Conservation (phyloP, 2,888 invertebrate genomes). For the Torymus auratus region DNA sequence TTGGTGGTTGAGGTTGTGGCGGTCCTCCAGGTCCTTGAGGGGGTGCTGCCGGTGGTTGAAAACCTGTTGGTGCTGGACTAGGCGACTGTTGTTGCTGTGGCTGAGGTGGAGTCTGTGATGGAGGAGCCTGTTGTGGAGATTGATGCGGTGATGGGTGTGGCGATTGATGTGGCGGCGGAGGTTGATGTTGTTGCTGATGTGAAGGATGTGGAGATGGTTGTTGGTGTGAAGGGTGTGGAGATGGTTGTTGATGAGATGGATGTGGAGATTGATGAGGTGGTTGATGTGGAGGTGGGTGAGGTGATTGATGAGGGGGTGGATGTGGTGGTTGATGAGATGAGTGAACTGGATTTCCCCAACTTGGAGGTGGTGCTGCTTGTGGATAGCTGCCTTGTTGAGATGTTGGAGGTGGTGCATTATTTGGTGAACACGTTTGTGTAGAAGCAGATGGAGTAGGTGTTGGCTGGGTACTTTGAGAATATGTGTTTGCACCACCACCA, state of each 20-base stretch:
- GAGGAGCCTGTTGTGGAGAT: slow-evolving; percentile 67
- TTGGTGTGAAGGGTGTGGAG: slow-evolving; percentile 75
- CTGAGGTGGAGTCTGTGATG: slow-evolving; percentile 67
- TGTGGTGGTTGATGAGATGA: slow-evolving; percentile 74
- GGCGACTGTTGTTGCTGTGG: slow-evolving; percentile 75
- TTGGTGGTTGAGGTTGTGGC: slow-evolving; percentile 73
- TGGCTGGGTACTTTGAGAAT: slow-evolving; percentile 74
- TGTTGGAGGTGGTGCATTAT: slow-evolving; percentile 74
- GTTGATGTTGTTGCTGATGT: slow-evolving; percentile 75
- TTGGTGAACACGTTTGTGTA: slow-evolving; percentile 81
- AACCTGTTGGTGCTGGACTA: slow-evolving; percentile 79
- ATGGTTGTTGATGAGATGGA: slow-evolving; percentile 67
- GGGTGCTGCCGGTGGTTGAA: slow-evolving; percentile 76
- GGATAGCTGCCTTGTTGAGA: slow-evolving; percentile 73
- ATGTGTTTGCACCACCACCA: slow-evolving; percentile 72
- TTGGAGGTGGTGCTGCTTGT: slow-evolving; percentile 81
- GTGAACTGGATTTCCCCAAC: slow-evolving; percentile 80
- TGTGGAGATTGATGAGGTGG: slow-evolving; percentile 74
- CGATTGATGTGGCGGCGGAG: slow-evolving; percentile 74
- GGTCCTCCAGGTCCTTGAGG: slow-evolving; percentile 73
- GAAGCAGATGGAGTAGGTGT: slow-evolving; percentile 77
- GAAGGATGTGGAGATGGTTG: slow-evolving; percentile 74
- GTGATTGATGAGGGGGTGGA: slow-evolving; percentile 72
- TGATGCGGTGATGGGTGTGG: slow-evolving; percentile 79
- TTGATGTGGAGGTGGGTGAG: slow-evolving; percentile 69